These are phyloP conservation scores for Wiebesia pumilae DNA, from an alignment of 1,140 invertebrate species.

Conservation along the genomic window DNA sequence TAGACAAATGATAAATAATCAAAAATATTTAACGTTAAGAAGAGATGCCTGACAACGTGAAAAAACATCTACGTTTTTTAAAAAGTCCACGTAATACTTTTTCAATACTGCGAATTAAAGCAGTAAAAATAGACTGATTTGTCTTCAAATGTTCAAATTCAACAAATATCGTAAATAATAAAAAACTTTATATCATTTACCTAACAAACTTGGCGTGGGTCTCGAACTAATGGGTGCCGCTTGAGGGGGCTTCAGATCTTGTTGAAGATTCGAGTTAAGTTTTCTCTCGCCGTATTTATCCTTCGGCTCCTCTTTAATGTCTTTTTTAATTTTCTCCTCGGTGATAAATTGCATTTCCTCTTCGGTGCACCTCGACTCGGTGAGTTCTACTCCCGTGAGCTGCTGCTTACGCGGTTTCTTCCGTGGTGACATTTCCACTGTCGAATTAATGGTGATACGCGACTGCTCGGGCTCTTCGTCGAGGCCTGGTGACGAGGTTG, in stretches of 20 bases:
- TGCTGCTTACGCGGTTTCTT: conserved; percentile 77
- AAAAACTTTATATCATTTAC: conserved; percentile 50
- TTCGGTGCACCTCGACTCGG: conserved; percentile 76
- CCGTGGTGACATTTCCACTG: conserved; percentile 74
- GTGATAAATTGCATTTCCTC: conserved; percentile 83
- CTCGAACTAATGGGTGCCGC: conserved; percentile 61
- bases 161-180: too few species aligned
- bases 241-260: conserved; percentile 54
- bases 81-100: too few species aligned
- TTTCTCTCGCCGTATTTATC: conserved; percentile 66
- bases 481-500: conserved; percentile 83
- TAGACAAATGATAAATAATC: too few species aligned
- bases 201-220: conserved; percentile 68
- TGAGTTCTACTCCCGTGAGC: conserved; percentile 69
- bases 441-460: conserved; percentile 67
- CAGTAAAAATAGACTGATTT: too few species aligned
- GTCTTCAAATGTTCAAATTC: too few species aligned
- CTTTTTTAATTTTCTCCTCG: conserved; percentile 76
- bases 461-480: conserved; percentile 79
- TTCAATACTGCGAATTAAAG: background rate
- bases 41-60: too few species aligned
- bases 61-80: too few species aligned
- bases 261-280: conserved; percentile 46
- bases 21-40: too few species aligned
- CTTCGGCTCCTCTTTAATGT: conserved; percentile 70